Evolutionary conservation across 64 coral and sea anemone species (phyloP).

Genomic region (Actinia tenebrosa): DNA sequence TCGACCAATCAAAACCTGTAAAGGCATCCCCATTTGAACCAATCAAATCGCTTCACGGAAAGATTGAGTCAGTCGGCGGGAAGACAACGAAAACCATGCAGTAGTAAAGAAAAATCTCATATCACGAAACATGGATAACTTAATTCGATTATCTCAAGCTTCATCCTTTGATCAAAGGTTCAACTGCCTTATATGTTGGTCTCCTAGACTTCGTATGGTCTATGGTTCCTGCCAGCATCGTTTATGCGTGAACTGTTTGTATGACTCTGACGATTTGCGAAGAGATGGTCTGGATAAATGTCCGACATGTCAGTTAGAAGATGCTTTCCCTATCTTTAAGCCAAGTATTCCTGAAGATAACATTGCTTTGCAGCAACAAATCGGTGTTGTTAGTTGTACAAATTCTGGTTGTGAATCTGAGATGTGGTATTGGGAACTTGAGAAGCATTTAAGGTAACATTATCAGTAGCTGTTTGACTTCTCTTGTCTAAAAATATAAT

Average conservation of each 20-base stretch:
- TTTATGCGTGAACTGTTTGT: slow-evolving; percentile 82
- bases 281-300: slow-evolving; percentile 68
- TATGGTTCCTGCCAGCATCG: slow-evolving; percentile 92
- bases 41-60: not conserved
- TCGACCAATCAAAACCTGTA: not conserved
- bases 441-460: slow-evolving; percentile 58
- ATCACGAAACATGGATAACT: not conserved
- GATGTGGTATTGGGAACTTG: slow-evolving; percentile 89
- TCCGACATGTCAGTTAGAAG: slow-evolving; percentile 75
- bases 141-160: not conserved
- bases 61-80: slow-evolving; percentile 10
- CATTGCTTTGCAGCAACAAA: slow-evolving; percentile 59
- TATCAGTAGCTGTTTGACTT: too few relatives aligned
- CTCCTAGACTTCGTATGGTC: slow-evolving; percentile 78
- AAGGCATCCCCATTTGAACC: not conserved
- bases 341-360: slow-evolving; percentile 96
- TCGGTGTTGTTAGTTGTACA: slow-evolving; percentile 75
- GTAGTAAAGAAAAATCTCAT: not conserved
- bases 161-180: slow-evolving; percentile 70
- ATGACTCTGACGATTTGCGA: slow-evolving; percentile 52
- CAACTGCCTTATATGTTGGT: slow-evolving; percentile 83
- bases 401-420: slow-evolving; percentile 66
- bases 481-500: too few relatives aligned
- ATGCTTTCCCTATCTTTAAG: slow-evolving; percentile 61
- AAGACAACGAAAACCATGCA: slow-evolving; percentile 10